Base-by-base conservation (phyloP, 2,888 invertebrate genomes). In the Phyllotreta cruciferae region DNA sequence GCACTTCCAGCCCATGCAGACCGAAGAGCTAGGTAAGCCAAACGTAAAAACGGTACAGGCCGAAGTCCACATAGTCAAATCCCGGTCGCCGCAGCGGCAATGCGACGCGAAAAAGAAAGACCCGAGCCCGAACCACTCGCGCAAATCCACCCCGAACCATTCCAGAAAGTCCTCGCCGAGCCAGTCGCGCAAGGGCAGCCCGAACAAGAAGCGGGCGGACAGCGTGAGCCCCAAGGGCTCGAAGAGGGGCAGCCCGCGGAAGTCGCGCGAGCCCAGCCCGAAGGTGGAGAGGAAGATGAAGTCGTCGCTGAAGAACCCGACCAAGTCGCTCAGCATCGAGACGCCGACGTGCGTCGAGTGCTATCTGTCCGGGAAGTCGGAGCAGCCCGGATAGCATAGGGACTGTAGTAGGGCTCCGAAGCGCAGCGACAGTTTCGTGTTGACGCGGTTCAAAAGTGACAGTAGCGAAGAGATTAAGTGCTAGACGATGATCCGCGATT, bases 11-110 rank as follows among this genome's bases (percentile, higher is more conserved):
- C 94, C 95, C 63, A 89, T 91, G 73, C 88, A 90, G 81, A 89
- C 91, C 78, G 92, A 93, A 85, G 94, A 94, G 84, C 84, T 94
- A 88, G 93, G 94, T 94, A 91, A 90, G 91, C 76, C 73, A 70
- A 41, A 60, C 84, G 7, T 65, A 68, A 85, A 85, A 78, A 85
- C 85, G 41, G 84, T 79, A 41, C 77, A 75, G 72, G 79, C 75
- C 60, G 80, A 81, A 69, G 77, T 80, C 67, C 80, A 81, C 74
- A 72, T 74, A 64, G 64, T 74, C 38, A 74, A 74, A 62, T 37
- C 52, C 24, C 62, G 55, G 55, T 66, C 64, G 4, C 62, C 69
- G 0, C 64, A 58, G 60, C 65, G 56, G 50, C 62, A 63, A 50
- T 67, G 66, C 71, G 62, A 44, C 7, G 76, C 77, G 39, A 76